Conservation (phyloP, 2,113 vertebrate species). For the Coturnix japonica region DNA sequence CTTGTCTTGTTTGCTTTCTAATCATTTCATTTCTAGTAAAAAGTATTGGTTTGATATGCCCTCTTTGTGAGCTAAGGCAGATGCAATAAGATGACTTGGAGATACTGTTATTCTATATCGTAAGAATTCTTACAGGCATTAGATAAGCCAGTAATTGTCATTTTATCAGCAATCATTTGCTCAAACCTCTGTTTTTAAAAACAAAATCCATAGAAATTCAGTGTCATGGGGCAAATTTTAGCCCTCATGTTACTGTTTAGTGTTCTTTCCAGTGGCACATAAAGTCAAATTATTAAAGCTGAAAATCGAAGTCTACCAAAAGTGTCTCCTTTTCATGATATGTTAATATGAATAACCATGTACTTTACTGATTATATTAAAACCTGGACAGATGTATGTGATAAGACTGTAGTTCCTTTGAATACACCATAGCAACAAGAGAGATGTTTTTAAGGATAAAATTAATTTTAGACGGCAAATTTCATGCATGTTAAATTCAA, state of each 20-base stretch:
- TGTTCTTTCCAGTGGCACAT: neutral
- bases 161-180: neutral
- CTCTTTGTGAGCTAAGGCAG: neutral
- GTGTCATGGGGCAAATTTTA: neutral
- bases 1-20: neutral
- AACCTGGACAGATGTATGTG: constrained; percentile 2
- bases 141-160: neutral
- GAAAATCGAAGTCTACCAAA: constrained; percentile 22
- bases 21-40: neutral
- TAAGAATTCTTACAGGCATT: neutral
- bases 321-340: neutral
- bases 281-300: constrained; percentile 14
- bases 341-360: constrained; percentile 30
- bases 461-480: neutral
- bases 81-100: neutral
- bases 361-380: constrained; percentile 50
- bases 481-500: neutral
- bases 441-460: neutral
- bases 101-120: neutral
- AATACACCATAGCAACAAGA: neutral
- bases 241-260: neutral
- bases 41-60: neutral
- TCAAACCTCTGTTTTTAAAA: neutral
- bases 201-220: neutral
- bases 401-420: neutral